Conservation (phyloP, 2,888 invertebrate genomes). For the Hanleya hanleyi region DNA sequence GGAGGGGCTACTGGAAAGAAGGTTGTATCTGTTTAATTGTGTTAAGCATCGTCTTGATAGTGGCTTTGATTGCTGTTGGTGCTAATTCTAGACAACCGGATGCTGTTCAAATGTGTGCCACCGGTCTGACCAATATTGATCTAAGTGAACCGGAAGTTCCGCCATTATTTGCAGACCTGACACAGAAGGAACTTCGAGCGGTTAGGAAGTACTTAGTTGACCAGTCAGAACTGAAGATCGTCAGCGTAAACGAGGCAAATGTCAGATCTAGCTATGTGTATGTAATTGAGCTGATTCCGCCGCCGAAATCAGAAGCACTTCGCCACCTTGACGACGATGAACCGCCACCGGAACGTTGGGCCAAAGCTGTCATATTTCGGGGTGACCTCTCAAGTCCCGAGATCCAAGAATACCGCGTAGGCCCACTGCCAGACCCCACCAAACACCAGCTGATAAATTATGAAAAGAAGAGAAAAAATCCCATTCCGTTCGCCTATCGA, state of each 20-base stretch:
- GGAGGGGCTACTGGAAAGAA: constrained; percentile 6
- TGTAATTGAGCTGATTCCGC: constrained; percentile 45
- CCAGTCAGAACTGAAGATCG: background rate
- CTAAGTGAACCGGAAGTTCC: background rate
- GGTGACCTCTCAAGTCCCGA: constrained; percentile 34
- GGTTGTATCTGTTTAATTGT: background rate
- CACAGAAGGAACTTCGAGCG: background rate
- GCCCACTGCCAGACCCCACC: constrained; percentile 46
- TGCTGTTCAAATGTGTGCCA: background rate
- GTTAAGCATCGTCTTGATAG: background rate
- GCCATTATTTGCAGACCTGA: constrained; percentile 4
- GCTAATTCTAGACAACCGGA: background rate
- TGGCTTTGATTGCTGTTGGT: background rate
- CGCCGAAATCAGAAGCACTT: constrained; percentile 43
- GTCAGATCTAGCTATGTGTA: constrained; percentile 36
- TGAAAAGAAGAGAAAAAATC: constrained; percentile 17
- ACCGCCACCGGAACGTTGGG: constrained; percentile 40
- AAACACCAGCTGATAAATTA: constrained; percentile 30
- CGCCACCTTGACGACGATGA: constrained; percentile 36
- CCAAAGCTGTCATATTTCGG: constrained; percentile 42
- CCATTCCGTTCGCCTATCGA: constrained; percentile 34
- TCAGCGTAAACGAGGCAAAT: constrained; percentile 11
- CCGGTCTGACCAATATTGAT: background rate
- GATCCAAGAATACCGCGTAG: constrained; percentile 49
- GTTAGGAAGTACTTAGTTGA: background rate